phyloP scores from a whole-genome alignment of 1,140 invertebrate species.

The Ladona fulva region DNA sequence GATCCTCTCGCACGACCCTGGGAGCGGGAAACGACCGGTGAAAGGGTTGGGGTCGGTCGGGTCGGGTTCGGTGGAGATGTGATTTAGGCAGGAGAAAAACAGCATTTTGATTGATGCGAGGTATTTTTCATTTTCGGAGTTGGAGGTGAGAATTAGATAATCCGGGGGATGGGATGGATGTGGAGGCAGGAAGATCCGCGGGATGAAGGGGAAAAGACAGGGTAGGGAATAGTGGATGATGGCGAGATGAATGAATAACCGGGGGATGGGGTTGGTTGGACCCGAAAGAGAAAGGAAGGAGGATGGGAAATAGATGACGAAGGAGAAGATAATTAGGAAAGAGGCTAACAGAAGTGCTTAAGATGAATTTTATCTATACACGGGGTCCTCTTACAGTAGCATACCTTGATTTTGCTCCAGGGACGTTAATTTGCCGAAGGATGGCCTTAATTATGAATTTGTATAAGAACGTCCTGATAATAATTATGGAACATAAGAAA shows the following conservation, averaged over 20 bases:
- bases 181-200: neutral
- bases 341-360: neutral
- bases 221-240: neutral
- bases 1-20: constrained; percentile 67
- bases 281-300: neutral
- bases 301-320: neutral
- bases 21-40: constrained; percentile 23
- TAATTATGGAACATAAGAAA: too few species aligned
- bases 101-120: neutral
- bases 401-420: too few species aligned
- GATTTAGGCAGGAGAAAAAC: neutral
- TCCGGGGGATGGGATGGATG: neutral
- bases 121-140: neutral
- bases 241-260: neutral
- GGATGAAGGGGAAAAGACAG: neutral
- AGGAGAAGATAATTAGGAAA: neutral
- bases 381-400: neutral
- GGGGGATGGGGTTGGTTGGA: neutral
- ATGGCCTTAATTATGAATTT: too few species aligned
- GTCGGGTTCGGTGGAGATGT: neutral
- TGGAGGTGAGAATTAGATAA: neutral
- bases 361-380: neutral
- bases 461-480: too few species aligned
- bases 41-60: neutral
- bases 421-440: too few species aligned